These are phyloP conservation scores for Hipparchia sbordonii DNA, from an alignment of 2,888 invertebrate species.

Conservation along the genomic window DNA sequence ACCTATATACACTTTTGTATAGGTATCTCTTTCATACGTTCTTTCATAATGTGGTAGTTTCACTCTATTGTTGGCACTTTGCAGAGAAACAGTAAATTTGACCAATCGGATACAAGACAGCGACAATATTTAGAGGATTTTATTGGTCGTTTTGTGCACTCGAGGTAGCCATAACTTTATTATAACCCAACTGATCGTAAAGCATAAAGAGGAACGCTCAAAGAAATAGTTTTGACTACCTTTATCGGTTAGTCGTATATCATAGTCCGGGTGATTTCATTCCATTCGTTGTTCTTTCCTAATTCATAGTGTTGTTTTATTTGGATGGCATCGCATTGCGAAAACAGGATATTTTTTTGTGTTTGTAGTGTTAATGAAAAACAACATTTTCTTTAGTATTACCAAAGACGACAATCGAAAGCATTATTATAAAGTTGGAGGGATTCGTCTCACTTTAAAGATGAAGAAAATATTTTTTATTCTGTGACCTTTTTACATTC, in stretches of 20 bases:
- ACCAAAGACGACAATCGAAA: slow-evolving; percentile 26
- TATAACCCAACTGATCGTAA: slow-evolving; percentile 50
- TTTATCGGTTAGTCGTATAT: slow-evolving; percentile 49
- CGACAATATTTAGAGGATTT: slow-evolving; percentile 44
- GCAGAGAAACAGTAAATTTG: slow-evolving; percentile 44
- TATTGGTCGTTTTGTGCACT: slow-evolving; percentile 49
- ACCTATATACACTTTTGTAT: slow-evolving; percentile 1
- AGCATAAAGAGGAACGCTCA: slow-evolving; percentile 44
- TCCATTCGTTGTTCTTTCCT: slow-evolving; percentile 64
- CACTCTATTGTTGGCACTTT: slow-evolving; percentile 36
- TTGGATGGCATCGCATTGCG: slow-evolving; percentile 53
- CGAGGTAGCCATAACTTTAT: slow-evolving; percentile 46
- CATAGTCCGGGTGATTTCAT: slow-evolving; percentile 62
- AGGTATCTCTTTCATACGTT: slow-evolving; percentile 33
- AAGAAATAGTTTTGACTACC: slow-evolving; percentile 48
- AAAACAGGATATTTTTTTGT: slow-evolving; percentile 49
- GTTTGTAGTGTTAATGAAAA: slow-evolving; percentile 43
- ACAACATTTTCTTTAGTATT: slow-evolving; percentile 36
- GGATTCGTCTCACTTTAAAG: slow-evolving; percentile 50
- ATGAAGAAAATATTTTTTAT: slow-evolving; percentile 65
- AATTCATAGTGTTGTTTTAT: slow-evolving; percentile 63
- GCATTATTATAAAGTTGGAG: slow-evolving; percentile 48
- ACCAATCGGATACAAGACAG: slow-evolving; percentile 47
- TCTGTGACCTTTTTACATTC: slow-evolving; percentile 72
- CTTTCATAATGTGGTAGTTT: slow-evolving; percentile 26